Percentiles rank a stretch among this genome's conserved stretches.
Conservation (phyloP, 2,113 vertebrate species). For the Caretta caretta region DNA sequence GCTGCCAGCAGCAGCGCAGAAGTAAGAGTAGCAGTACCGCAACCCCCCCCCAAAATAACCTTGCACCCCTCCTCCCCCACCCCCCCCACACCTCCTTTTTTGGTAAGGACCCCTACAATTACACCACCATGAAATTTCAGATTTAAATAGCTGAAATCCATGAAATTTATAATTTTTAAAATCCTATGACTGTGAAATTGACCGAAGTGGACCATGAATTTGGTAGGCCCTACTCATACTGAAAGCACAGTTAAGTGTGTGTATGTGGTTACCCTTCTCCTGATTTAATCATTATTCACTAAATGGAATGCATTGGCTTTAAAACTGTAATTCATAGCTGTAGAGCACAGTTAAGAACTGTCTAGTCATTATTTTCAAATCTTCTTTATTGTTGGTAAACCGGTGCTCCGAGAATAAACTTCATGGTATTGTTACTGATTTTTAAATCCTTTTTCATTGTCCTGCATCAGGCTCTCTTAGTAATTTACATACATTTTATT, state of each 20-base stretch:
- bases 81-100: too few relatives aligned
- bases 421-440: neutral
- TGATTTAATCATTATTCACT: fast-evolving
- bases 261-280: neutral
- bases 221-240: too few relatives aligned
- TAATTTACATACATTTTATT: neutral
- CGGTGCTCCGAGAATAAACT: neutral
- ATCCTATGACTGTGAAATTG: too few relatives aligned
- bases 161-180: too few relatives aligned
- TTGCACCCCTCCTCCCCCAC: fast-evolving
- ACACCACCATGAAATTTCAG: too few relatives aligned
- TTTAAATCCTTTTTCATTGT: neutral
- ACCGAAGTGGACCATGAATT: too few relatives aligned
- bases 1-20: too few relatives aligned
- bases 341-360: neutral
- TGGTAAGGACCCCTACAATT: too few relatives aligned
- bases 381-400: neutral
- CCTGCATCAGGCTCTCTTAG: neutral
- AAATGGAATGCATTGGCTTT: fast-evolving
- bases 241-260: neutral
- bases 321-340: neutral
- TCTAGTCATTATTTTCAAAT: neutral
- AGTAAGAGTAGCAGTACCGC: too few relatives aligned
- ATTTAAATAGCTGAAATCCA: too few relatives aligned
- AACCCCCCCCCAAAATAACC: too few relatives aligned